Evolutionary conservation across 2,113 vertebrate species (phyloP).

Genomic region (Perca fluviatilis): DNA sequence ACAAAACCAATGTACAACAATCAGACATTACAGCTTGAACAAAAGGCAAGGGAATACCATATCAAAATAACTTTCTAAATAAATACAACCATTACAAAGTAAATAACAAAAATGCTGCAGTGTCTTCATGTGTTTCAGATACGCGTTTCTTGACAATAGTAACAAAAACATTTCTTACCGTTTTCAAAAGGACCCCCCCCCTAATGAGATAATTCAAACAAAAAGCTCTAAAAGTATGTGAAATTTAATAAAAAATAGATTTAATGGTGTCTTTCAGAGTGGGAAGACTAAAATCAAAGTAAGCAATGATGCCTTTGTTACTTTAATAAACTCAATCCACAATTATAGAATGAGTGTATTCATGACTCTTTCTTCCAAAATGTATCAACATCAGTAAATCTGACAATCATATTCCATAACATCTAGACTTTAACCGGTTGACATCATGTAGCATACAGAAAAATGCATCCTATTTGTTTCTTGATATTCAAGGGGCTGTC

Average conservation of each 20-base stretch:
- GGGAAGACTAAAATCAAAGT: neutral
- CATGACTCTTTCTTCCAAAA: neutral
- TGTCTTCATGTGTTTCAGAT: neutral
- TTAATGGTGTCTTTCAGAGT: neutral
- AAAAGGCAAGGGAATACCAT: neutral
- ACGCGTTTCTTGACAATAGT: too few species aligned
- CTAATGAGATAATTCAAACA: neutral
- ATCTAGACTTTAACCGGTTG: neutral
- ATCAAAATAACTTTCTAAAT: neutral
- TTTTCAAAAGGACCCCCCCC: too few species aligned
- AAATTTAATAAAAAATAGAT: too few species aligned
- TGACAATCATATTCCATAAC: neutral
- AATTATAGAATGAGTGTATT: neutral
- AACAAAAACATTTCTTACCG: too few species aligned
- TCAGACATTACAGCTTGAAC: neutral
- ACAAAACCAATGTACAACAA: neutral
- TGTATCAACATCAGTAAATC: neutral
- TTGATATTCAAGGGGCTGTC: neutral
- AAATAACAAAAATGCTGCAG: neutral
- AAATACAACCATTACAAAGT: neutral
- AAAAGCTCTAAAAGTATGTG: neutral
- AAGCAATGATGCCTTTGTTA: neutral
- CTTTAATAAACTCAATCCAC: neutral
- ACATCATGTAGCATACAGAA: neutral
- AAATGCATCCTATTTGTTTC: neutral